These are phyloP conservation scores for Alces alces DNA, from an alignment of 2,113 vertebrate genomes.

Conservation along the genomic window DNA sequence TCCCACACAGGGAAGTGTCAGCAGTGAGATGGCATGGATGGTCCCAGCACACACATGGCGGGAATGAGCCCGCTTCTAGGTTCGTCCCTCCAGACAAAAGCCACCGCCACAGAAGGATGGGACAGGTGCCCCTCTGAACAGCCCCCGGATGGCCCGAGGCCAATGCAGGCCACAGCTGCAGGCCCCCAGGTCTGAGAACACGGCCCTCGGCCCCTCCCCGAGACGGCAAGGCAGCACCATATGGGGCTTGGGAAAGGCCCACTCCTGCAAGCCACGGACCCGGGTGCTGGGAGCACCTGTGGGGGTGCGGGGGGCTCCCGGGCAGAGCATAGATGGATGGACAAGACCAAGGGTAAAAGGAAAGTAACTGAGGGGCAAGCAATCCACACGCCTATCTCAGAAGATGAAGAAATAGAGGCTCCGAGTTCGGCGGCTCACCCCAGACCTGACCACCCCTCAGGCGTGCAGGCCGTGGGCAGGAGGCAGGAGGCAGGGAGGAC, in stretches of 20 bases:
- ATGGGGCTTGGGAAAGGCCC: neutral
- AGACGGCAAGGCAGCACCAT: accelerated
- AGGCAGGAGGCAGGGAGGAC: neutral
- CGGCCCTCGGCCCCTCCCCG: neutral
- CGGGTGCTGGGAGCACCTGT: neutral
- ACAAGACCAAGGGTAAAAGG: neutral
- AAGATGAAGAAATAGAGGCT: neutral
- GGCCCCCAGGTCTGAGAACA: neutral
- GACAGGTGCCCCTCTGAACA: accelerated
- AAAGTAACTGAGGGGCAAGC: accelerated
- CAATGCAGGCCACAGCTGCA: neutral
- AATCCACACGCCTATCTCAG: neutral
- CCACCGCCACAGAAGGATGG: neutral
- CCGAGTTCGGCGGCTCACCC: neutral
- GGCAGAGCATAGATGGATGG: neutral
- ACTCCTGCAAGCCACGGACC: neutral
- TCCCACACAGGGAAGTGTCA: accelerated
- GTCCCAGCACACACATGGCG: neutral
- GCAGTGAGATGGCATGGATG: neutral
- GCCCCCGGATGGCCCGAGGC: accelerated
- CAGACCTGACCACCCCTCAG: neutral
- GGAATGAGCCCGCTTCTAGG: neutral
- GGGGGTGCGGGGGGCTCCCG: neutral
- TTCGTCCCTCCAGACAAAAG: neutral
- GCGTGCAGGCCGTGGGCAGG: accelerated